These are phyloP conservation scores for Rhinoraja longicauda DNA, from an alignment of 2,797 vertebrate genomes.

Conservation along the genomic window DNA sequence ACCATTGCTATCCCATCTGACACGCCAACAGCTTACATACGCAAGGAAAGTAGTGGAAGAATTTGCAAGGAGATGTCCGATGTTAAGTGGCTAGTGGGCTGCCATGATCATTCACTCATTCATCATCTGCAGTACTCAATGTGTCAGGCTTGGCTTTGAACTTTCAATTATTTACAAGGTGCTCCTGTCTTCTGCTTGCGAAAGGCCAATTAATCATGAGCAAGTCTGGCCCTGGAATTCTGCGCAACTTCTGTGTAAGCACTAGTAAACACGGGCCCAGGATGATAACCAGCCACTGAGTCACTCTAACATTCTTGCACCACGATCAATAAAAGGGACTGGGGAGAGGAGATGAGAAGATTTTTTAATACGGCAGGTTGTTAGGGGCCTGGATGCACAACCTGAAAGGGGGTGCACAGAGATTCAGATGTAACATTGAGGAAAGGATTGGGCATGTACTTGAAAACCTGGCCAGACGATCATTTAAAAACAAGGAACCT, in stretches of 20 bases:
- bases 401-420: not conserved
- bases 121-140: conserved; percentile 40
- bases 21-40: not conserved
- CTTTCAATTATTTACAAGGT: conserved; percentile 46
- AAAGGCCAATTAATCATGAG: conserved; percentile 41
- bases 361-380: not conserved
- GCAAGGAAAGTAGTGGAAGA: conserved; percentile 6
- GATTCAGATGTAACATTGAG: not conserved
- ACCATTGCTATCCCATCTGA: not conserved
- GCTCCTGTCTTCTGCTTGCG: conserved; percentile 42
- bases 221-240: conserved; percentile 31
- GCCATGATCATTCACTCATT: conserved; percentile 41
- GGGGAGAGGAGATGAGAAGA: not conserved
- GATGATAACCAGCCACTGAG: conserved; percentile 19
- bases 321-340: conserved; percentile 29
- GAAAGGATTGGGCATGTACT: not conserved
- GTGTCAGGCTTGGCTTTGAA: conserved; percentile 43
- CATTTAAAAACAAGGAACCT: too few species aligned
- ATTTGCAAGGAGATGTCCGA: conserved; percentile 40
- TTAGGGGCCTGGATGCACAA: not conserved
- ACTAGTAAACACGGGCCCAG: conserved; percentile 28
- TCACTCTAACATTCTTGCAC: conserved; percentile 23
- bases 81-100: conserved; percentile 33
- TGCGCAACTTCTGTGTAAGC: conserved; percentile 31
- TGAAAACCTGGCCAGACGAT: not conserved